A percentile compares a stretch with the other conserved stretches of the same genome.
These are phyloP conservation scores for Antedon mediterranea DNA, from an alignment of 53 echinoderm and acorn worm genomes.

Conservation along the genomic window DNA sequence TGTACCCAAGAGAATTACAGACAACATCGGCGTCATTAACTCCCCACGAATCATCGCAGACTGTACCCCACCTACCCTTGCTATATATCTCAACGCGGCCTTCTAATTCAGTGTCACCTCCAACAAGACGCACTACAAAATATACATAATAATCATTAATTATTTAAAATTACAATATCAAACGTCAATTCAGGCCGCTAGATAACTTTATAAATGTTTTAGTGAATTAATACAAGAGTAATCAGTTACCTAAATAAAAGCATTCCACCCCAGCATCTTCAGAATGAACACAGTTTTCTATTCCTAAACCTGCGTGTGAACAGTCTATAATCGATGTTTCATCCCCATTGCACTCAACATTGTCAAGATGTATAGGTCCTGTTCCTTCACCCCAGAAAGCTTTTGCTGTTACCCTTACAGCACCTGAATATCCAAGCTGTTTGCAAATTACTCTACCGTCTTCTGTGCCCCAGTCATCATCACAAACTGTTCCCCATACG, in stretches of 20 bases:
- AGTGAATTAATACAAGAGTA: no score
- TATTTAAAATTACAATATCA: no score
- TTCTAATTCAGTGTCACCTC: background rate
- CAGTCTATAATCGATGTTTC: background rate
- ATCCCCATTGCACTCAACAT: background rate
- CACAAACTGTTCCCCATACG: constrained; percentile 1
- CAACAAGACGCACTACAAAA: background rate
- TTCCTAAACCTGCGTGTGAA: background rate
- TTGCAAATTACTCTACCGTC: background rate
- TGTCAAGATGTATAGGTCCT: background rate
- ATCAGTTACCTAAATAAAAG: background rate
- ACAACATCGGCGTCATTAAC: background rate
- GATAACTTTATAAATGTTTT: no score
- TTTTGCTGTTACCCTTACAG: background rate
- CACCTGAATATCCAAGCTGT: background rate
- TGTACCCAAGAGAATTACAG: background rate
- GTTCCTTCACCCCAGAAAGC: background rate
- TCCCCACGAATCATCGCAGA: background rate
- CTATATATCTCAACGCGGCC: background rate
- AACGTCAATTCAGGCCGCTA: no score
- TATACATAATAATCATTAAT: no score
- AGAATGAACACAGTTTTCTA: background rate
- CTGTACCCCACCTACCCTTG: background rate
- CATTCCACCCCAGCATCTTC: constrained; percentile 5
- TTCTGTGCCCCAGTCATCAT: background rate